phyloP scores from a whole-genome alignment of 2,113 vertebrate species.

The Elephas maximus region DNA sequence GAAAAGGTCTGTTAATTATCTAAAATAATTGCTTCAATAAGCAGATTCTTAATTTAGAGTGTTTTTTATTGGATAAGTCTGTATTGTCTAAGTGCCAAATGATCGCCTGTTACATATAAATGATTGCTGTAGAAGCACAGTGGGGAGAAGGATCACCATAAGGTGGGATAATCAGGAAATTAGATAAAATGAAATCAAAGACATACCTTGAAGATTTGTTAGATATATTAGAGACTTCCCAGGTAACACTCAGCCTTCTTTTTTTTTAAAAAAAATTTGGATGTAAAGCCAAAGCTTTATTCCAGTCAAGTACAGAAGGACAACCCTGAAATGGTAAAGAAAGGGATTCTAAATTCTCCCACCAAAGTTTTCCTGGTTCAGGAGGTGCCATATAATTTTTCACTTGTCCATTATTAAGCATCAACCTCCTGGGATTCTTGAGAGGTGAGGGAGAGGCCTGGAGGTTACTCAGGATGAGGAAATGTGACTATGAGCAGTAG shows the following conservation, averaged over 20 bases:
- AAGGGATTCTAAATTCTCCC: too few relatives aligned
- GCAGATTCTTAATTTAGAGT: background rate
- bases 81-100: background rate
- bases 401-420: background rate
- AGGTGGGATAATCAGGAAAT: background rate
- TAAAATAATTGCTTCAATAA: constrained; percentile 14
- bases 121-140: background rate
- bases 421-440: background rate
- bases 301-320: background rate
- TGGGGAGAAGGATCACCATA: background rate
- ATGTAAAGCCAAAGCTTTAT: background rate
- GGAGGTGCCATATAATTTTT: background rate
- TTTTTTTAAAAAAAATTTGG: background rate
- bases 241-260: too few relatives aligned
- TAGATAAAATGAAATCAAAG: background rate
- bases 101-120: background rate
- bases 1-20: background rate
- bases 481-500: background rate
- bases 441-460: background rate
- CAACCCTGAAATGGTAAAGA: background rate
- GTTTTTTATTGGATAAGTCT: background rate
- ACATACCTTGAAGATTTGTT: background rate
- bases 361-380: too few relatives aligned
- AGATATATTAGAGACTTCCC: background rate
- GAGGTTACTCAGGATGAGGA: background rate